Base-by-base conservation (phyloP, 2,888 invertebrate species). In the Meiosimyza platycephala region DNA sequence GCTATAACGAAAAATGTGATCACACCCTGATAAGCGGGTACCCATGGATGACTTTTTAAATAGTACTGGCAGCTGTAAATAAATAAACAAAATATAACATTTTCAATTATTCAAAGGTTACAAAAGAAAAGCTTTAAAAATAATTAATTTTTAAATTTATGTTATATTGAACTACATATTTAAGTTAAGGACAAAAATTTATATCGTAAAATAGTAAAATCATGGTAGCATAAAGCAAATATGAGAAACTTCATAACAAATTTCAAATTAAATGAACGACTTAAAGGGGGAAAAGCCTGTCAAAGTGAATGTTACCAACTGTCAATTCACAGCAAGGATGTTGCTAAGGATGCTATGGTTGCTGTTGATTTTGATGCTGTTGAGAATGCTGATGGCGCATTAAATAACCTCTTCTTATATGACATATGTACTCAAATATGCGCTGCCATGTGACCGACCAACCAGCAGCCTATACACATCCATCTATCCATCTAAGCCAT, bases 1-100 rank as follows among this genome's bases (percentile, higher is more conserved):
- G 98, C 95, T 89, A 99, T 90, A 84, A 99, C 98, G 90, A 98
- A 97, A 89, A 99, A 93, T 81, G 98, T 96, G 85, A 99, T 93
- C 81, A 98, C 92, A 81, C 94, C 96, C 90, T 99, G 97, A 86
- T 93, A 93, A 82, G 95, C 94, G 79, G 95, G 95, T 80, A 97
- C 94, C 95, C 95, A 96, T 91, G 94, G 93, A 88, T 95, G 92
- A 81, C 90, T 89, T 86, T 90, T 90, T 82, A 95, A 90, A 88
- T 95, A 96, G 89, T 93, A 95, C 89, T 93, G 93, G 89, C 96
- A 96, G 87, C 96, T 97, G 89, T 59, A 90, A 77, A 15, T 0
- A 59, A 66, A 72, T 74, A 66, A 6, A 70, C 62, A 22, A 40
- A 67, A 72, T 33, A 62, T 63, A 22, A 67, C 28, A 40, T 62